phyloP scores from a whole-genome alignment of 2,888 invertebrate species.

The Amiota minor region DNA sequence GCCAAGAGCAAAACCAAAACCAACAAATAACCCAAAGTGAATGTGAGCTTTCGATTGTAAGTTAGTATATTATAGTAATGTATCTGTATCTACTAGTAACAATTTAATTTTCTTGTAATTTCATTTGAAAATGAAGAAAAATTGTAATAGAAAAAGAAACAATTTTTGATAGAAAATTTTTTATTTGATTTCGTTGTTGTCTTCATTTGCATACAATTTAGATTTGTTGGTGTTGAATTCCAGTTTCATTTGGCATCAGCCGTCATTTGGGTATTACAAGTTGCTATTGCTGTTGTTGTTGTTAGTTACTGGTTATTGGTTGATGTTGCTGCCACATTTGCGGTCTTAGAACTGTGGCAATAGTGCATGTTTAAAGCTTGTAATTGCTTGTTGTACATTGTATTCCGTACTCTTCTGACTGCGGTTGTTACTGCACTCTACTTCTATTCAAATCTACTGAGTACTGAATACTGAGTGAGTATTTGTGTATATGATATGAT shows the following conservation, averaged over 20 bases:
- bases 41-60: constrained; percentile 51
- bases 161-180: not conserved
- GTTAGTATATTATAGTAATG: constrained; percentile 4
- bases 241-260: not conserved
- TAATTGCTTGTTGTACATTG: constrained; percentile 38
- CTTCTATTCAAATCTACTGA: not conserved
- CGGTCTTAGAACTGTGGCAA: constrained; percentile 31
- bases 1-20: not conserved
- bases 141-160: not conserved
- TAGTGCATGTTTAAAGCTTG: constrained; percentile 42
- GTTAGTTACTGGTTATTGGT: not conserved
- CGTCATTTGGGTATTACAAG: not conserved
- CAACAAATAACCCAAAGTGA: constrained; percentile 47
- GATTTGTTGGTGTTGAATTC: not conserved
- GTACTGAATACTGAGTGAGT: not conserved
- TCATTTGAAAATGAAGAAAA: not conserved
- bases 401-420: constrained; percentile 13
- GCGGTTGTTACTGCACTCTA: constrained; percentile 26
- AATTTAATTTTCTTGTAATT: constrained; percentile 17
- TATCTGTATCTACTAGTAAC: not conserved
- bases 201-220: constrained; percentile 20
- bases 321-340: constrained; percentile 32
- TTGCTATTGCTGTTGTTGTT: not conserved
- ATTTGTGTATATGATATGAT: not conserved
- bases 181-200: constrained; percentile 35